phyloP scores from a whole-genome alignment of 1,140 invertebrate species.

The Drosophila mojavensis region DNA sequence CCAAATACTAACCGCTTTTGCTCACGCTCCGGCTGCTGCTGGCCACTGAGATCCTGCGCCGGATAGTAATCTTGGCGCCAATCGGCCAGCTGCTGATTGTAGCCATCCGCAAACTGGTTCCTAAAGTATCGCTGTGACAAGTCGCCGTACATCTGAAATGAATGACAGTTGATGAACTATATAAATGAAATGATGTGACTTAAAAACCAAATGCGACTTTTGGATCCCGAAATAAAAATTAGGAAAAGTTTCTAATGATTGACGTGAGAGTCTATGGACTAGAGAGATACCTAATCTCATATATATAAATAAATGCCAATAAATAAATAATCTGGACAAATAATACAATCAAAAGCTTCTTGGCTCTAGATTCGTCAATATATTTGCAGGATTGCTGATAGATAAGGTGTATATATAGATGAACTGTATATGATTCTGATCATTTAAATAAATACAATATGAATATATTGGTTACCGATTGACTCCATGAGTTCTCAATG shows the following conservation, averaged over 20 bases:
- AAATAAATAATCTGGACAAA: no score
- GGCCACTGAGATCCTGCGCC: slow-evolving; percentile 73
- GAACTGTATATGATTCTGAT: not conserved
- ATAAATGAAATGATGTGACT: no score
- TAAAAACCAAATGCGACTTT: no score
- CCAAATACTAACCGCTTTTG: slow-evolving; percentile 51
- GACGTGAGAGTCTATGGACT: no score
- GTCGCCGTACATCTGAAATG: slow-evolving; percentile 72
- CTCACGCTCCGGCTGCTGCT: slow-evolving; percentile 24
- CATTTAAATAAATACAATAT: not conserved
- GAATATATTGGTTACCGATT: slow-evolving; percentile 77
- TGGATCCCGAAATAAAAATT: no score
- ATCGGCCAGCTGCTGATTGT: slow-evolving; percentile 67
- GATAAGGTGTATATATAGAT: no score
- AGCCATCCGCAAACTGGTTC: slow-evolving; percentile 70
- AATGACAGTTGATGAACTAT: not conserved
- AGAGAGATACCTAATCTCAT: no score
- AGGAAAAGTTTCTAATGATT: no score
- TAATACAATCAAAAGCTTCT: no score
- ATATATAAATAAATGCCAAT: no score
- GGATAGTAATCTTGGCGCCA: slow-evolving; percentile 78
- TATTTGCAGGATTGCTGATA: no score
- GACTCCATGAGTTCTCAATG: slow-evolving; percentile 88
- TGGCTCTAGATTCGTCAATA: no score
- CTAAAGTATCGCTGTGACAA: slow-evolving; percentile 78